Evolutionary conservation across 2,888 invertebrate species (phyloP).

Genomic region (Xylophagus ater): DNA sequence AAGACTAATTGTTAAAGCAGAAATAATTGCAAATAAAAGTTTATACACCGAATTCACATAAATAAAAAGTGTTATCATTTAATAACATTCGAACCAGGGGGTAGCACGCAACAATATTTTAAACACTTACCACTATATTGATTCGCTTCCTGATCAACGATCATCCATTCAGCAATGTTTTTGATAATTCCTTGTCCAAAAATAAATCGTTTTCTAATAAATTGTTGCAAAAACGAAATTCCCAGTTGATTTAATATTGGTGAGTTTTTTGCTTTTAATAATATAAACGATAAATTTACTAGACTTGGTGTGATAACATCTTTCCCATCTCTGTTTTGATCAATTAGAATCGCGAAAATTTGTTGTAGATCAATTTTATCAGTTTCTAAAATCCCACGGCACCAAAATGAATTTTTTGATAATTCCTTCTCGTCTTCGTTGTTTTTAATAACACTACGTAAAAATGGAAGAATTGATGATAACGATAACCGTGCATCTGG

Average conservation of each 20-base stretch:
- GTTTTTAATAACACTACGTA: slow-evolving; percentile 32
- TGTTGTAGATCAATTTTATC: slow-evolving; percentile 29
- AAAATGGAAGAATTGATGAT: slow-evolving; percentile 29
- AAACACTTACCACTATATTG: slow-evolving; percentile 51
- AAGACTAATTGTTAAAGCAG: too few relatives aligned
- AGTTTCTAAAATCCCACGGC: slow-evolving; percentile 37
- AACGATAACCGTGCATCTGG: slow-evolving; percentile 30
- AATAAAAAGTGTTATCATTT: too few relatives aligned
- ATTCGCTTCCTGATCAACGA: slow-evolving; percentile 42
- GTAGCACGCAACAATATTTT: too few relatives aligned
- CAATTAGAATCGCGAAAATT: slow-evolving; percentile 32
- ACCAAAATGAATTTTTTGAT: slow-evolving; percentile 44
- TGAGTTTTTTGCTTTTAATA: slow-evolving; percentile 37
- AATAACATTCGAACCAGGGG: too few relatives aligned
- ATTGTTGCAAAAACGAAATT: slow-evolving; percentile 45
- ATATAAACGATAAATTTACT: slow-evolving; percentile 41
- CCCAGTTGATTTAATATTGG: slow-evolving; percentile 39
- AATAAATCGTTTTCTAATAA: slow-evolving; percentile 46
- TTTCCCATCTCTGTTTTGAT: slow-evolving; percentile 36
- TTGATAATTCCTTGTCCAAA: slow-evolving; percentile 46
- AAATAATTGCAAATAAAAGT: too few relatives aligned
- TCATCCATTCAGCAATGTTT: slow-evolving; percentile 45
- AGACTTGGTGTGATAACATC: slow-evolving; percentile 41
- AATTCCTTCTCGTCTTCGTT: slow-evolving; percentile 40
- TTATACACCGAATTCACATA: too few relatives aligned